phyloP scores from a whole-genome alignment of 2,888 invertebrate genomes.

The Incurvaria masculella region DNA sequence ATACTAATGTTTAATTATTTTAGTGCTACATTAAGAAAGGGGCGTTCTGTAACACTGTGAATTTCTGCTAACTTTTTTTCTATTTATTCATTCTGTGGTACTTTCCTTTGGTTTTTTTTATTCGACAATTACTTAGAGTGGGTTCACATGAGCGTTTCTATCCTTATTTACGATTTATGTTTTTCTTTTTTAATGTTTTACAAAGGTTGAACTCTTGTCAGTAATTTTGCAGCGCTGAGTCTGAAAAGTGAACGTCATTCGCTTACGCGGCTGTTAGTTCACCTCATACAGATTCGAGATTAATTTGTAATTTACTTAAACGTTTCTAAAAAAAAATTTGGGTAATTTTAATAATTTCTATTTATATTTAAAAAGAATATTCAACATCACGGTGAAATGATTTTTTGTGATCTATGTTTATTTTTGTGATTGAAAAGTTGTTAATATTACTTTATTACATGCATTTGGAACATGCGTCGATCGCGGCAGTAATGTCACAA shows the following conservation, averaged over 20 bases:
- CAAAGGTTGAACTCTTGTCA: neutral
- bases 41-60: neutral
- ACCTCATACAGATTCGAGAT: no score
- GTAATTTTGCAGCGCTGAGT: no score
- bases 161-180: neutral
- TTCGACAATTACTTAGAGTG: neutral
- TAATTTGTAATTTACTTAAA: no score
- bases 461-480: neutral
- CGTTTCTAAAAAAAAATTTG: no score
- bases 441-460: neutral
- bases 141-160: neutral
- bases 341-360: no score
- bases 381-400: neutral
- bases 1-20: neutral
- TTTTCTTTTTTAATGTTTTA: neutral
- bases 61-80: slow-evolving; percentile 1
- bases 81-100: slow-evolving; percentile 4
- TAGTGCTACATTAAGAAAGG: neutral
- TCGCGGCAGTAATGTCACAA: no score
- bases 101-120: slow-evolving; percentile 1
- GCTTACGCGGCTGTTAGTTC: no score
- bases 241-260: no score
- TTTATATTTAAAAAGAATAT: no score
- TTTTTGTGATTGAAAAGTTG: neutral
- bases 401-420: neutral